phyloP scores from a whole-genome alignment of 2,888 invertebrate genomes.

The Caenorhabditis sp. region DNA sequence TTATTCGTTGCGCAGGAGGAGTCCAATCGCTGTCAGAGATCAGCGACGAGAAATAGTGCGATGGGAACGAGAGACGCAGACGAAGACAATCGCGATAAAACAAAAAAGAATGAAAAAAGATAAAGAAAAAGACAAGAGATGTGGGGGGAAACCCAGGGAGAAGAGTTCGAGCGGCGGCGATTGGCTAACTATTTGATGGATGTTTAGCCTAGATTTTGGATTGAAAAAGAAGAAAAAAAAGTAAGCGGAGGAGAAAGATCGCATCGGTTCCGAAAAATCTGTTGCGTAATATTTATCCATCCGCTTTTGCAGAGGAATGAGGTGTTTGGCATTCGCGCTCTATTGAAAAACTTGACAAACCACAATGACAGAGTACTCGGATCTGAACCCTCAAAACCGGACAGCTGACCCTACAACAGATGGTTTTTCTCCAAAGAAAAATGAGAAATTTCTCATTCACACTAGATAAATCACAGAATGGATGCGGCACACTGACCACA shows the following conservation, averaged over 20 bases:
- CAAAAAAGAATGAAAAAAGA: conserved; percentile 3
- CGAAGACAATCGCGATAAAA: conserved; percentile 24
- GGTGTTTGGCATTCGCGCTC: no score
- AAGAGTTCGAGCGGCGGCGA: conserved; percentile 12
- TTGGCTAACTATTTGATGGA: conserved; percentile 11
- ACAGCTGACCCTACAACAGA: neutral
- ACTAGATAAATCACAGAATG: neutral
- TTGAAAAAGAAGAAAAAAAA: neutral
- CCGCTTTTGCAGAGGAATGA: no score
- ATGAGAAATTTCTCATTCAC: neutral
- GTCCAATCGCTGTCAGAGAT: conserved; percentile 44
- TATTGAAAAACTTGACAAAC: no score
- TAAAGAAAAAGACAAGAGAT: conserved; percentile 4
- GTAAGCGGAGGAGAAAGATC: no score
- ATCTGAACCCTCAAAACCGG: no score
- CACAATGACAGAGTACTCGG: no score
- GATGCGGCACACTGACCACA: neutral
- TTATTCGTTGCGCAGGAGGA: conserved; percentile 42
- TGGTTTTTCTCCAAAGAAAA: neutral
- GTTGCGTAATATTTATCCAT: conserved; percentile 5
- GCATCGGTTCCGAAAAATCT: conserved; percentile 1
- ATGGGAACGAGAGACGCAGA: conserved; percentile 24
- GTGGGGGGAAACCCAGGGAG: neutral
- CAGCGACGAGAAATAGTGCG: conserved; percentile 7
- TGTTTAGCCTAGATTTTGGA: conserved; percentile 11